Evolutionary conservation across 1,140 invertebrate genomes (phyloP).

Genomic region (Ephestia elutella): DNA sequence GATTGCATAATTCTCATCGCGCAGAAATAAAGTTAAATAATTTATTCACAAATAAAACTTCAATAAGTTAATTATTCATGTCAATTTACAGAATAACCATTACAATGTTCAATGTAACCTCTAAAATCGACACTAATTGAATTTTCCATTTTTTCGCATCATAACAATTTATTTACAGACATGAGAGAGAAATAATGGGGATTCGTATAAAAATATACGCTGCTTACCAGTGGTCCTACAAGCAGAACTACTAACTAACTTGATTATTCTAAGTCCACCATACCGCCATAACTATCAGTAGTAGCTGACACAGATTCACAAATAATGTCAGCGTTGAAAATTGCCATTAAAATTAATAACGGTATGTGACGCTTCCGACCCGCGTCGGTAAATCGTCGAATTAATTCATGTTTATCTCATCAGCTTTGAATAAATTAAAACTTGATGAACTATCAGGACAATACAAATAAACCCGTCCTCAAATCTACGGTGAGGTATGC

Average conservation of each 20-base stretch:
- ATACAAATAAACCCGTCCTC: neutral
- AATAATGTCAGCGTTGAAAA: neutral
- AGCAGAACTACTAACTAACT: neutral
- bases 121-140: too few species aligned
- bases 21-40: too few species aligned
- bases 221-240: too few species aligned
- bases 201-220: too few species aligned
- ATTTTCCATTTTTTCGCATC: too few species aligned
- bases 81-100: too few species aligned
- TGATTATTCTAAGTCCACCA: neutral
- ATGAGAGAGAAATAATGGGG: too few species aligned
- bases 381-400: neutral
- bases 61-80: too few species aligned
- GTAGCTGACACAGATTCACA: neutral
- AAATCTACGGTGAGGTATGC: neutral
- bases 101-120: too few species aligned
- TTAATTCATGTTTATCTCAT: neutral
- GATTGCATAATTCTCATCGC: too few species aligned
- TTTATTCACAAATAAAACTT: too few species aligned
- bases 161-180: too few species aligned
- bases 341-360: slow-evolving; percentile 3
- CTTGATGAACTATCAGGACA: neutral
- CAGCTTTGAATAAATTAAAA: slow-evolving; percentile 8
- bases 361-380: neutral
- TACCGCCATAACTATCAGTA: neutral